These are phyloP conservation scores for Cheiracanthium punctorium DNA, from an alignment of 2,888 invertebrate genomes.

Conservation along the genomic window DNA sequence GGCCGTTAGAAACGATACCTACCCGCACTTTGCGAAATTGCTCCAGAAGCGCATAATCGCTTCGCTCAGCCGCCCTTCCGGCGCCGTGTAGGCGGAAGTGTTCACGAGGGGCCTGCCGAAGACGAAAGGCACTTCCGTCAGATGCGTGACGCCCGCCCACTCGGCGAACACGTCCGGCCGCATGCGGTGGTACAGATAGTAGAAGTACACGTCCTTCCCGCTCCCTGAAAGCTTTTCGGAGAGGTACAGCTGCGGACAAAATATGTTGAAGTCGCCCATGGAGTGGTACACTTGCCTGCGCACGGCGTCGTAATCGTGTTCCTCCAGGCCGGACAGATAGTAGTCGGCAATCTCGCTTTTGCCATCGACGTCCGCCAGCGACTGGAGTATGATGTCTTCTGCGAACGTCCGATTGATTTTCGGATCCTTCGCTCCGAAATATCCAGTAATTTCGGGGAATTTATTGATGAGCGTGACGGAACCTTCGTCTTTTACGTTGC, in stretches of 20 bases:
- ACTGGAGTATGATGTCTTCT: no score
- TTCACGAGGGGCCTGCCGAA: conserved; percentile 31
- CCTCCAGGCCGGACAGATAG: conserved; percentile 14
- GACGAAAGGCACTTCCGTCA: conserved; percentile 56
- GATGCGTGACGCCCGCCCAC: conserved; percentile 60
- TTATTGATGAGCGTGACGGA: conserved; percentile 28
- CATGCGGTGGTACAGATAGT: conserved; percentile 48
- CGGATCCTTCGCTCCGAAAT: conserved; percentile 27
- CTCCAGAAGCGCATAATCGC: conserved; percentile 21
- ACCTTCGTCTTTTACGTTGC: conserved; percentile 65
- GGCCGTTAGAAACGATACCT: no score
- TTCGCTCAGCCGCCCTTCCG: not conserved
- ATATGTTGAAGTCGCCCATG: conserved; percentile 35
- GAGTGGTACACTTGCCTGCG: conserved; percentile 23
- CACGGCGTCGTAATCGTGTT: conserved; percentile 7
- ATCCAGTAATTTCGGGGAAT: conserved; percentile 33
- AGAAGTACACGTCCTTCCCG: conserved; percentile 53
- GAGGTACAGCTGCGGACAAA: conserved; percentile 51
- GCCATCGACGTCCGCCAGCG: no score
- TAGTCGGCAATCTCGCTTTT: no score
- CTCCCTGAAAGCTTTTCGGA: conserved; percentile 41
- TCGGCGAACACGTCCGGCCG: conserved; percentile 26
- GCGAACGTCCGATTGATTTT: conserved; percentile 1
- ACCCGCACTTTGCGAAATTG: conserved; percentile 32
- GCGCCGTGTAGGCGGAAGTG: not conserved